phyloP scores from a whole-genome alignment of 1,140 invertebrate species.

The Melanaphis sacchari region DNA sequence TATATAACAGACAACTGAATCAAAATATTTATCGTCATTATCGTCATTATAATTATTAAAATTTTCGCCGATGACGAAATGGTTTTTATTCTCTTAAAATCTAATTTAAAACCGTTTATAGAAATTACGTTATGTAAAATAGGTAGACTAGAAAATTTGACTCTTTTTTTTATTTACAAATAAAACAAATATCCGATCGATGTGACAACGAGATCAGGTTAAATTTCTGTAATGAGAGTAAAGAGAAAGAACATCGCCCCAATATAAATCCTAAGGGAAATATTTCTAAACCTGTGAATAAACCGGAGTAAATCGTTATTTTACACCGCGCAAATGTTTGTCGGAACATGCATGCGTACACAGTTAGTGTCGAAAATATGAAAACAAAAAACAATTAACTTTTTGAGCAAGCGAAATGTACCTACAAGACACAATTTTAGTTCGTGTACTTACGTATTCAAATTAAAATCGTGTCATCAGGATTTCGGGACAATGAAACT shows the following conservation, averaged over 20 bases:
- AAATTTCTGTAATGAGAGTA: not conserved
- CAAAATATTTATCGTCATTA: not conserved
- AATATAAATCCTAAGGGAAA: not conserved
- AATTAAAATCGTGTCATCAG: too few relatives aligned
- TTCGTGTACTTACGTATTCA: too few relatives aligned
- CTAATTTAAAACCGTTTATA: not conserved
- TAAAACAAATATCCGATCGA: not conserved
- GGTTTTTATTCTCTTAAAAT: not conserved
- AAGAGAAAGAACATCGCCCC: not conserved
- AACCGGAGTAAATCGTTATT: too few relatives aligned
- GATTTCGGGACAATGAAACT: too few relatives aligned
- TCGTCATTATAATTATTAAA: not conserved
- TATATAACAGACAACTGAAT: not conserved
- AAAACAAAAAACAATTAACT: too few relatives aligned
- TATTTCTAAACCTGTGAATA: too few relatives aligned
- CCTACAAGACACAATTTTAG: too few relatives aligned
- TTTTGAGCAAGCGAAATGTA: too few relatives aligned
- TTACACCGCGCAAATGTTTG: too few relatives aligned
- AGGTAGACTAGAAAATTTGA: not conserved
- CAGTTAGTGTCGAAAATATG: too few relatives aligned
- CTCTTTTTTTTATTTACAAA: not conserved
- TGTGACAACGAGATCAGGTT: not conserved
- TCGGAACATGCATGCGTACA: too few relatives aligned
- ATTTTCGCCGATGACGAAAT: not conserved
- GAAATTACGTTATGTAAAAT: not conserved